Conservation (phyloP, 2,113 vertebrate genomes). For the Archilochus colubris region DNA sequence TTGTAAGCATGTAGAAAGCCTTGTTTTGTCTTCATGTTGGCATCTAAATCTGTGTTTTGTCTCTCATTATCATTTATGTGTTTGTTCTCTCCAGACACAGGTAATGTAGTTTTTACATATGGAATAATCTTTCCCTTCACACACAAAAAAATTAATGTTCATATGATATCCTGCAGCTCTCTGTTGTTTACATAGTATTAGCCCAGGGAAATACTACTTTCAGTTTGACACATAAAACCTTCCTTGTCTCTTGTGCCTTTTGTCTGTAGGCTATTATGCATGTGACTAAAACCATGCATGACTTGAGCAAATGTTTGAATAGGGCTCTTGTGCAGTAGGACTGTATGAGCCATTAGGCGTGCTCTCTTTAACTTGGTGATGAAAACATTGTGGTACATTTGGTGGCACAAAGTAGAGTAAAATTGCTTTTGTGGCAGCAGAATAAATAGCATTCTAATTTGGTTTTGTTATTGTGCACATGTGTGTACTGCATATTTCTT, state of each 20-base stretch:
- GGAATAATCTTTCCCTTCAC: not conserved
- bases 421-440: conserved; percentile 52
- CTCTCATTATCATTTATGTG: not conserved
- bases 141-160: not conserved
- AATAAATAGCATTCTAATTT: conserved; percentile 41
- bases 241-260: conserved; percentile 66
- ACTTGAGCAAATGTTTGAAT: conserved; percentile 72
- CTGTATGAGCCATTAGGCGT: conserved; percentile 49
- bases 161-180: not conserved
- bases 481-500: conserved; percentile 3
- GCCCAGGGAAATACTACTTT: conserved; percentile 52
- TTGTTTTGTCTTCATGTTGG: not conserved
- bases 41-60: not conserved
- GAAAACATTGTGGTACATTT: conserved; percentile 62
- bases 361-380: conserved; percentile 28
- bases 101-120: not conserved
- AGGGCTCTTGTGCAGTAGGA: conserved; percentile 59
- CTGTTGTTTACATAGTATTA: conserved; percentile 43
- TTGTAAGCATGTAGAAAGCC: not conserved
- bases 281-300: conserved; percentile 62
- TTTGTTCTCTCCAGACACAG: not conserved
- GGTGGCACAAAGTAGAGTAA: conserved; percentile 44
- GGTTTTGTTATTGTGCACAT: not conserved
- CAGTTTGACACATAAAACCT: conserved; percentile 55
- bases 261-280: conserved; percentile 58